Conservation (phyloP, 2,888 invertebrate genomes). For the Tetragonisca angustula region DNA sequence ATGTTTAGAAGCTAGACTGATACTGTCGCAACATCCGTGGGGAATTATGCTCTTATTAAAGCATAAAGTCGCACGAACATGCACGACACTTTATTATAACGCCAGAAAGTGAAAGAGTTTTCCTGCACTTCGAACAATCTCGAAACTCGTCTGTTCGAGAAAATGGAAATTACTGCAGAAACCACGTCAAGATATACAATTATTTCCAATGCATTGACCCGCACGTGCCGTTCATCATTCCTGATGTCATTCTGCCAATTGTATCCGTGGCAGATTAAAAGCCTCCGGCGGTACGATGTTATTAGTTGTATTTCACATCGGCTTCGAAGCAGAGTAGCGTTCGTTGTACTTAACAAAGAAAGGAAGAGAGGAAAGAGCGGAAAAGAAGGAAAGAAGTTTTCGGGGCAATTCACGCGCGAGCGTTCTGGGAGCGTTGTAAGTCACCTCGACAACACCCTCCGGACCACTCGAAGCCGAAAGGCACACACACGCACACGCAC, state of each 20-base stretch:
- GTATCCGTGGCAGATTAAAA: conserved; percentile 32
- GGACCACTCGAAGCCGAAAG: conserved; percentile 49
- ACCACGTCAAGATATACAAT: no score
- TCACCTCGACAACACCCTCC: conserved; percentile 47
- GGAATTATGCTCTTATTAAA: no score
- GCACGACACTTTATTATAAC: no score
- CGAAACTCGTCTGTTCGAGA: no score
- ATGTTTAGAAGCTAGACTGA: no score
- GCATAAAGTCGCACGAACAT: no score
- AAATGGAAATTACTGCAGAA: no score
- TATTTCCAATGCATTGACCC: no score
- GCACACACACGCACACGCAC: conserved; percentile 47
- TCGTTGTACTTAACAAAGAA: neutral
- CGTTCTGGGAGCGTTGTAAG: conserved; percentile 40
- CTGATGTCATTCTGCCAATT: conserved; percentile 21
- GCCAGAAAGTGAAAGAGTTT: no score
- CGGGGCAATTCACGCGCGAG: conserved; percentile 27
- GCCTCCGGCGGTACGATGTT: conserved; percentile 27
- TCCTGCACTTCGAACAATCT: no score
- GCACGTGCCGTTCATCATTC: no score
- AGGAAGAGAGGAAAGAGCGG: neutral
- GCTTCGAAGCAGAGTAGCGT: neutral
- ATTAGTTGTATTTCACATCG: conserved; percentile 45
- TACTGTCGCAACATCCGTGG: no score
- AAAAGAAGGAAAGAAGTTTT: neutral